phyloP scores from a whole-genome alignment of 1,140 invertebrate genomes.

The Reticulitermes speratus region DNA sequence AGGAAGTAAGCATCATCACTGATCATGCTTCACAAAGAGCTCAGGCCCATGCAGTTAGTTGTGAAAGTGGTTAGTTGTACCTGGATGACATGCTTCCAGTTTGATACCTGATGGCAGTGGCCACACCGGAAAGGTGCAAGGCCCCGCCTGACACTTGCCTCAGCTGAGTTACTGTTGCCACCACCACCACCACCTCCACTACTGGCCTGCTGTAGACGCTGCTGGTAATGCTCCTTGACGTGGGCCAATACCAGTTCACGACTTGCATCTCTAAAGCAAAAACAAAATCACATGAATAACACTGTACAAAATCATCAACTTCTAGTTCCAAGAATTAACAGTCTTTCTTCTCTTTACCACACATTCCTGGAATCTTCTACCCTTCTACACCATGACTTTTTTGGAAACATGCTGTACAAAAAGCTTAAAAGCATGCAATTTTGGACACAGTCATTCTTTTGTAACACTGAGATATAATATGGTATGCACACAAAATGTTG shows the following conservation, averaged over 20 bases:
- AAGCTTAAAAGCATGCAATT: too few species aligned
- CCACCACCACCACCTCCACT: not conserved
- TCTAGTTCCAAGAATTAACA: not conserved
- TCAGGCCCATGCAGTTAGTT: slow-evolving; percentile 12
- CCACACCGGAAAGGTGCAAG: slow-evolving; percentile 66
- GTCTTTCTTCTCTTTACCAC: not conserved
- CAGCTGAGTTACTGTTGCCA: slow-evolving; percentile 33
- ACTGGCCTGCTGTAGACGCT: slow-evolving; percentile 36
- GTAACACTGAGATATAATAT: too few species aligned
- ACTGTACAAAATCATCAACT: not conserved
- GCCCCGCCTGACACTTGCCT: slow-evolving; percentile 47
- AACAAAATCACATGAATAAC: not conserved
- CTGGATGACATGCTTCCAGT: slow-evolving; percentile 80
- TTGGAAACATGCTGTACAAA: too few species aligned
- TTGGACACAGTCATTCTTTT: too few species aligned
- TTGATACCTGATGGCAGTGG: slow-evolving; percentile 72
- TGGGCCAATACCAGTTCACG: slow-evolving; percentile 65
- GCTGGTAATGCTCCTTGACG: slow-evolving; percentile 61
- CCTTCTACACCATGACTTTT: too few species aligned
- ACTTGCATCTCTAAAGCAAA: slow-evolving; percentile 56
- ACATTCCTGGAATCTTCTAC: not conserved
- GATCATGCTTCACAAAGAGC: slow-evolving; percentile 6
- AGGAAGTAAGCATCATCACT: not conserved
- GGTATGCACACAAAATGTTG: too few species aligned
- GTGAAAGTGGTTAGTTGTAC: slow-evolving; percentile 52